Base-by-base conservation (phyloP, 2,797 vertebrate genomes). In the Fratercula arctica region DNA sequence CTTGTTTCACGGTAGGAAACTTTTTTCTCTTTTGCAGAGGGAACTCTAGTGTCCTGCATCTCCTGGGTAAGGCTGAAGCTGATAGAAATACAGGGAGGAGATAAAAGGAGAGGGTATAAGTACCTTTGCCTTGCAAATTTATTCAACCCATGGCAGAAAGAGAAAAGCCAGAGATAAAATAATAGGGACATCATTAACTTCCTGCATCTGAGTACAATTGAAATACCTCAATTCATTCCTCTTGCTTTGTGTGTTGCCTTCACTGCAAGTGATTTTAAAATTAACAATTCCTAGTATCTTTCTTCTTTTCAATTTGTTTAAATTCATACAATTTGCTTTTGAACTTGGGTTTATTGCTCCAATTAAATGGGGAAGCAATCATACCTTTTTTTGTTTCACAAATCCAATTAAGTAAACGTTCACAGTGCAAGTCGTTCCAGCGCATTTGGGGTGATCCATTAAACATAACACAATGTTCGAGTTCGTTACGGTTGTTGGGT, bases 351-450 rank as follows among this genome's bases (percentile, higher is more conserved):
- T 87, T 81, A 81, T 82, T 31, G 5, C 56, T 88, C 2, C 53
- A 63, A 11, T 74, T 87, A 73, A 95, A 46, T 68, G 17, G 10
- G 10, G 9, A 56, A 78, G 28, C 26, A 64, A 64, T 51, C 31
- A 14, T 98, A 99, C 99, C 99, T 99, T 98, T 99, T 81, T 45
- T 92, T 73, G 98, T 98, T 97, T 99, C 98, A 96, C 99, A 99
- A 96, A 99, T 98, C 99, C 99, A 99, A 94, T 99, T 96, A 73
- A 98, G 98, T 70, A 97, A 98, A 51, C 7, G 6, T 41, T 99
- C 99, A 92, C 99, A 99, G 91, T 97, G 96, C 28, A 97, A 95
- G 85, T 99, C 99, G 0, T 99, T 99, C 99, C 99, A 99, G 39
- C 50, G 85, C 90, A 96, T 97, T 14, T 95, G 69, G 10, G 98